Percentiles rank a stretch among this genome's conserved stretches.
Evolutionary conservation across 2,888 invertebrate genomes (phyloP).

Genomic region (Heterodera filipjevi): DNA sequence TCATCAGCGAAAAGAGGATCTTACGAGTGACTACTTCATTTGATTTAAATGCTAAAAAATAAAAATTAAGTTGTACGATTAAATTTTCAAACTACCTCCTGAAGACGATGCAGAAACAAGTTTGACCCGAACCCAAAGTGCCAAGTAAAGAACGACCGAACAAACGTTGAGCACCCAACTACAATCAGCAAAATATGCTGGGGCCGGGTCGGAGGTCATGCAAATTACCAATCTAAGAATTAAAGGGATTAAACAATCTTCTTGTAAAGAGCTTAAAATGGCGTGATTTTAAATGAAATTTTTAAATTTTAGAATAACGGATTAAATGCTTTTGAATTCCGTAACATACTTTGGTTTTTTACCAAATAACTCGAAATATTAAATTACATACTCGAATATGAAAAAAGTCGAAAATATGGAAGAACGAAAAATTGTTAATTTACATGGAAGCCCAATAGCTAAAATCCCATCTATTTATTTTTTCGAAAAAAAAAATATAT

Average conservation of each 20-base stretch:
- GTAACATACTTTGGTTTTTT: background rate
- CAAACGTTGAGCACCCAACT: background rate
- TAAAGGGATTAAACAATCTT: no score
- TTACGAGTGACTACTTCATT: background rate
- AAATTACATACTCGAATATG: no score
- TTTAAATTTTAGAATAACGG: no score
- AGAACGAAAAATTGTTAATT: no score
- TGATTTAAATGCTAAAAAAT: background rate
- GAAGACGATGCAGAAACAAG: background rate
- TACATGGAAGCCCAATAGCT: no score
- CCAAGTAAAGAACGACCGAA: slow-evolving; percentile 1
- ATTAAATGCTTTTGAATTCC: no score
- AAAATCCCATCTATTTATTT: no score
- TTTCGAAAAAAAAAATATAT: no score
- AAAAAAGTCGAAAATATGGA: no score
- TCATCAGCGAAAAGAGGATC: background rate
- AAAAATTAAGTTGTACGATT: background rate
- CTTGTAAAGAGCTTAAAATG: no score
- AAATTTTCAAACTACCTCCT: background rate
- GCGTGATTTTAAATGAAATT: no score
- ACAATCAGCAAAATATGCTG: background rate
- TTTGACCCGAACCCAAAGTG: background rate
- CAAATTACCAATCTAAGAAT: background rate
- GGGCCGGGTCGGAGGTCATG: background rate
- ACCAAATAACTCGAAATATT: background rate